A percentile compares a stretch with the other conserved stretches of the same genome.
Conservation (phyloP, 2,797 vertebrate species). For the Morelia viridis region DNA sequence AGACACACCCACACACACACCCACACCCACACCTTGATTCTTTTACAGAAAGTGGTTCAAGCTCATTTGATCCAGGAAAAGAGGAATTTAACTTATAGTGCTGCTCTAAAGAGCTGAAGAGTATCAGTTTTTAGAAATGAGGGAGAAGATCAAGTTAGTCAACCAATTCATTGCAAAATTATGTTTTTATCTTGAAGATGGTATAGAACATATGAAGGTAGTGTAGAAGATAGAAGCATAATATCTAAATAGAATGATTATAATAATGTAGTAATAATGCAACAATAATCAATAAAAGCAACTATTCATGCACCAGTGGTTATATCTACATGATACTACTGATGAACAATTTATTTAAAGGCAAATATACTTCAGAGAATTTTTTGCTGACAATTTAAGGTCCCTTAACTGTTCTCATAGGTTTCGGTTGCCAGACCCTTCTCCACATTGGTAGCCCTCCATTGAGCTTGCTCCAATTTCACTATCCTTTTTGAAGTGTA, state of each 20-base stretch:
- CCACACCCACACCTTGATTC: constrained; percentile 25
- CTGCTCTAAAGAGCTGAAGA: constrained; percentile 33
- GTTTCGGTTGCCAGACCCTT: too few species aligned
- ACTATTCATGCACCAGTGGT: too few species aligned
- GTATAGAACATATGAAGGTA: background rate
- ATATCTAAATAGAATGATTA: too few species aligned
- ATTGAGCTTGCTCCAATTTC: background rate
- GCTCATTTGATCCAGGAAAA: constrained; percentile 45
- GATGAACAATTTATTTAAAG: background rate
- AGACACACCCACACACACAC: background rate
- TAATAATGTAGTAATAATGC: too few species aligned
- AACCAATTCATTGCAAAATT: constrained; percentile 63
- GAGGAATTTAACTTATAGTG: constrained; percentile 56
- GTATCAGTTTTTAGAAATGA: constrained; percentile 56
- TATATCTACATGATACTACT: constrained; percentile 37
- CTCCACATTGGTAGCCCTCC: background rate
- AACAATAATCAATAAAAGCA: too few species aligned
- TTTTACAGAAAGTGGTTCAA: constrained; percentile 48
- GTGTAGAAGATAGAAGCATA: too few species aligned
- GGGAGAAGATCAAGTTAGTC: constrained; percentile 47
- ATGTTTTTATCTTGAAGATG: constrained; percentile 35
- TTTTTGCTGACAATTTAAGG: too few species aligned
- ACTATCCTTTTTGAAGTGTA: background rate
- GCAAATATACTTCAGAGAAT: constrained; percentile 27
- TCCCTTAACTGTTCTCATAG: too few species aligned